Percentiles rank a stretch among this genome's conserved stretches.
Conservation (phyloP, 2,113 vertebrate species). For the Crocuta crocuta region DNA sequence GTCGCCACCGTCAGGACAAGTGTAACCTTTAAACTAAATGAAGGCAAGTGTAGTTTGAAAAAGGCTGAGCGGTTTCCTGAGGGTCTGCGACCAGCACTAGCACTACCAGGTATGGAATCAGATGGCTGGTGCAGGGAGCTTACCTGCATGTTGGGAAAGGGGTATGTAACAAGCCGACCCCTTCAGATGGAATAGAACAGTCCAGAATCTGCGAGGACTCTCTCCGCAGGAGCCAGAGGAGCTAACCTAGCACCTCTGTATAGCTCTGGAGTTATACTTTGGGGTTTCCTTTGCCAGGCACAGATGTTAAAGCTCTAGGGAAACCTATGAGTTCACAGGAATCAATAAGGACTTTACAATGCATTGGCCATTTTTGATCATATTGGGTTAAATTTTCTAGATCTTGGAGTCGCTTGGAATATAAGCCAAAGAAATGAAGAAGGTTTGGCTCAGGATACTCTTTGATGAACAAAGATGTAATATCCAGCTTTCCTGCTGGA, state of each 20-base stretch:
- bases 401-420: constrained; percentile 30
- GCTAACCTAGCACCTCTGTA: background rate
- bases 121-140: background rate
- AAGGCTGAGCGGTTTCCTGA: constrained; percentile 93
- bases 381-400: constrained; percentile 52
- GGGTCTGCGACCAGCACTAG: constrained; percentile 88
- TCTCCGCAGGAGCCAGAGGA: background rate
- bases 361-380: background rate
- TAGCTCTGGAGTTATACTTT: background rate
- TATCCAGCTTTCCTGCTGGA: constrained; percentile 4
- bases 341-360: background rate
- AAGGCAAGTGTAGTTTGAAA: constrained; percentile 95
- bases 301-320: background rate
- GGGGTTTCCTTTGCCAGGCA: background rate
- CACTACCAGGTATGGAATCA: constrained; percentile 92
- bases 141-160: constrained; percentile 47
- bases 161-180: background rate
- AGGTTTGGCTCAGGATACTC: constrained; percentile 1
- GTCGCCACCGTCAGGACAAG: constrained; percentile 92
- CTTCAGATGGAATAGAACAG: background rate
- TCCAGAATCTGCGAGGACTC: background rate
- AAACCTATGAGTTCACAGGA: background rate
- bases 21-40: constrained; percentile 94
- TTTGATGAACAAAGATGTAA: constrained; percentile 18
- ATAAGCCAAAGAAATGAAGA: constrained; percentile 22